Evolutionary conservation across 2,797 vertebrate species (phyloP), one percentile per base, ranked within the genome.

Genomic region (Macroramphosus scolopax): DNA sequence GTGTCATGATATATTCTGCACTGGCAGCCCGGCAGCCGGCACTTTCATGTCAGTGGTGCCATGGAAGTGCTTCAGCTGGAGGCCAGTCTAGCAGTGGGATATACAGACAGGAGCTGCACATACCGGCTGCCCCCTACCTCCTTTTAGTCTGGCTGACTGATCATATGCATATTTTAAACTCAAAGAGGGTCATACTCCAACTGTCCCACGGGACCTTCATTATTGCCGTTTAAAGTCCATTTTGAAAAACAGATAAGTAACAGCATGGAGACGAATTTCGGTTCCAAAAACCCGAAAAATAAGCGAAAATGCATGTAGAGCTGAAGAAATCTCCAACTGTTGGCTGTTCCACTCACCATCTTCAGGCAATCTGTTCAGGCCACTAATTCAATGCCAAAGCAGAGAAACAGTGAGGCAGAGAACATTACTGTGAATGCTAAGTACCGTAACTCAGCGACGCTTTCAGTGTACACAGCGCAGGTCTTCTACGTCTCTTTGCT

Each of bases 101-200:
- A 29, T 15, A 13, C 20, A 59, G 46, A 62, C 48, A 41, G 28
- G 46, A 51, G 50, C 71, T 38, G 54, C 50, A 53, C 53, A 57
- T 9, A 39, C 6, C 4, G 36, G 38, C 65, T 47, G 52, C 48
- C 69, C 62, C 70, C 65, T 17, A 24, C 65, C 52, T 54, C 6
- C 17, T 48, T 67, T 51, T 44, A 33, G 59, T 73, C 67, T 63
- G 58, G 38, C 63, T 75, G 48, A 56, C 66, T 66, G 68, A 79
- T 75, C 58, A 50, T 41, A 70, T 71, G 73, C 72, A 74, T 83
- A 63, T 26, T 78, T 81, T 75, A 75, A 38, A 26, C 33, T 56
- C 48, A 58, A 62, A 51, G 49, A 56, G 50, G 45, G 63, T 73
- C 51, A 61, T 63, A 64, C 56, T 45, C 58, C 35, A 54, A 17